phyloP scores from a whole-genome alignment of 2,888 invertebrate genomes.

The Dicyrtoma fusca region DNA sequence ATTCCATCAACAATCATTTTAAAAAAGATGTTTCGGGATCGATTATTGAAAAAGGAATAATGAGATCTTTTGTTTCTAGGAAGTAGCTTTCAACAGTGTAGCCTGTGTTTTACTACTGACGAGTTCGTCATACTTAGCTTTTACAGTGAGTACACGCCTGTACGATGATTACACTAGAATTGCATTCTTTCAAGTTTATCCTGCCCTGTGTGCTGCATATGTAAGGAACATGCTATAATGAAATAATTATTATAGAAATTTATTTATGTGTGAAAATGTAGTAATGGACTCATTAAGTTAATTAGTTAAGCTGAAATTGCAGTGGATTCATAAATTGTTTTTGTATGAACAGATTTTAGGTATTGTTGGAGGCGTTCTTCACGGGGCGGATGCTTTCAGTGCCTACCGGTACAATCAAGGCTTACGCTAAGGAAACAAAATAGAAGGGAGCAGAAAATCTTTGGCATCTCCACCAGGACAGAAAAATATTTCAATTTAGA shows the following conservation, averaged over 20 bases:
- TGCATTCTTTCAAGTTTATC: slow-evolving; percentile 79
- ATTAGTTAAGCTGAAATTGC: slow-evolving; percentile 23
- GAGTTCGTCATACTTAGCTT: slow-evolving; percentile 78
- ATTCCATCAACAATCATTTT: no score
- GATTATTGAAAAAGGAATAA: background rate
- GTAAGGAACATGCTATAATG: no score
- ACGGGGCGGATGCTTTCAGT: slow-evolving; percentile 78
- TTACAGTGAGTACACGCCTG: slow-evolving; percentile 75
- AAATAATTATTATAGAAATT: background rate
- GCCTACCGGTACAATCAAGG: slow-evolving; percentile 67
- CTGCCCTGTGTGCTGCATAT: slow-evolving; percentile 85
- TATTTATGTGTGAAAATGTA: background rate
- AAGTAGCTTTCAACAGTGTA: slow-evolving; percentile 75
- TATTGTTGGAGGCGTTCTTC: slow-evolving; percentile 72
- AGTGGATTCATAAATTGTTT: slow-evolving; percentile 28
- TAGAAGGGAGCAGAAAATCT: background rate
- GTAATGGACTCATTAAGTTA: slow-evolving; percentile 17
- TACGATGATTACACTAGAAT: slow-evolving; percentile 74
- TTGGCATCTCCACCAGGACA: no score
- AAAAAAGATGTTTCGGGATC: no score
- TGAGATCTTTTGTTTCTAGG: slow-evolving; percentile 67
- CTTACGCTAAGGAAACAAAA: slow-evolving; percentile 31
- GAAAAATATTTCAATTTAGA: background rate
- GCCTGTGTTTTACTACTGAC: slow-evolving; percentile 78
- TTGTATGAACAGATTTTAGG: slow-evolving; percentile 72